phyloP scores from a whole-genome alignment of 1,140 invertebrate genomes.

The Venturia canescens region DNA sequence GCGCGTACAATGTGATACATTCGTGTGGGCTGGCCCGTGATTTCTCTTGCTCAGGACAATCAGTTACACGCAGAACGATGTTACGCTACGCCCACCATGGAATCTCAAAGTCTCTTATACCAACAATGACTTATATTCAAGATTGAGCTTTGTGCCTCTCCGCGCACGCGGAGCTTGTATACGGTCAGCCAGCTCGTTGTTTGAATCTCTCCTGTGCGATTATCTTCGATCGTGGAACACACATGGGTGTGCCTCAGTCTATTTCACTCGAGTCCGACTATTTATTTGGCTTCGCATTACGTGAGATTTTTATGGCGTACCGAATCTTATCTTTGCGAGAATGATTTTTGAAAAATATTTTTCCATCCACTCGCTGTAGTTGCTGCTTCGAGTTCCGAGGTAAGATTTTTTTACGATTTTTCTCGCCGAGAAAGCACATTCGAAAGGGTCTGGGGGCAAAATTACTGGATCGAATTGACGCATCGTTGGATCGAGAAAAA shows the following conservation, averaged over 20 bases:
- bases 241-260: neutral
- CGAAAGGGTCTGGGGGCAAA: too few relatives aligned
- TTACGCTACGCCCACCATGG: conserved; percentile 4
- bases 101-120: neutral
- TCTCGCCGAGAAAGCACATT: too few relatives aligned
- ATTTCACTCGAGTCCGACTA: neutral
- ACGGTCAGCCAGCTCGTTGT: neutral
- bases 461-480: too few relatives aligned
- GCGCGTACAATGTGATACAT: conserved; percentile 10
- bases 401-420: too few relatives aligned
- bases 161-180: neutral
- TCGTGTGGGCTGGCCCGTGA: conserved; percentile 21
- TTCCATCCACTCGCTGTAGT: too few relatives aligned
- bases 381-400: too few relatives aligned
- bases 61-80: conserved; percentile 7
- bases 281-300: neutral
- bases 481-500: too few relatives aligned
- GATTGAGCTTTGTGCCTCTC: too few relatives aligned
- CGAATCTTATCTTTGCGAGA: neutral
- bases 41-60: neutral
- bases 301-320: neutral
- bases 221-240: neutral
- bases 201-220: neutral
- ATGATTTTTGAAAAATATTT: neutral
- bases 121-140: neutral